Evolutionary conservation across 2,797 vertebrate species (phyloP), one percentile per base, ranked within the genome.

Genomic region (Balearica regulorum): DNA sequence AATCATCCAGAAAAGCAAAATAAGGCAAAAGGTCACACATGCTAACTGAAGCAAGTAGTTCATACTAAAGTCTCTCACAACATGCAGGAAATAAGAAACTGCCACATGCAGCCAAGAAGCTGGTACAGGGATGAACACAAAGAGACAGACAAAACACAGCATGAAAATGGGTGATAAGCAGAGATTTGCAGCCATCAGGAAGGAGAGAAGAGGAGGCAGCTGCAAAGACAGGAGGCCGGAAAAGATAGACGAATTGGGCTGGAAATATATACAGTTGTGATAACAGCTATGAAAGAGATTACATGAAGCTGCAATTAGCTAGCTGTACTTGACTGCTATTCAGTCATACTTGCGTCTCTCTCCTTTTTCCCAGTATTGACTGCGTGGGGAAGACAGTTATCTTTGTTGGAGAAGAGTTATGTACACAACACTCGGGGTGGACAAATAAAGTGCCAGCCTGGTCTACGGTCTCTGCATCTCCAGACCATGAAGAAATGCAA

Each of bases 111-210:
- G 92, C 29, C 64, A 95, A 96, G 95, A 96, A 96, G 95, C 89
- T 64, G 25, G 93, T 93, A 93, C 94, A 75, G 96, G 94, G 61
- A 65, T 89, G 96, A 96, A 97, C 94, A 97, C 96, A 97, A 97
- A 97, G 96, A 97, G 57, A 61, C 93, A 97, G 96, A 97, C 97
- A 98, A 98, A 98, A 97, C 94, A 93, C 87, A 92, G 97, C 92
- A 96, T 98, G 97, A 97, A 98, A 98, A 98, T 1, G 93, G 91
- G 93, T 91, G 98, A 98, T 98, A 98, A 98, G 97, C 96, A 96
- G 96, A 98, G 97, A 97, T 98, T 97, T 97, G 94, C 75, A 88
- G 94, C 94, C 94, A 95, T 94, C 95, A 89, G 96, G 96, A 98
- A 96, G 91, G 89, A 97, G 89, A 98, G 97, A 94, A 97, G 95